These are phyloP conservation scores for Drosophila pruinosa DNA, from an alignment of 1,140 invertebrate genomes.

Conservation along the genomic window DNA sequence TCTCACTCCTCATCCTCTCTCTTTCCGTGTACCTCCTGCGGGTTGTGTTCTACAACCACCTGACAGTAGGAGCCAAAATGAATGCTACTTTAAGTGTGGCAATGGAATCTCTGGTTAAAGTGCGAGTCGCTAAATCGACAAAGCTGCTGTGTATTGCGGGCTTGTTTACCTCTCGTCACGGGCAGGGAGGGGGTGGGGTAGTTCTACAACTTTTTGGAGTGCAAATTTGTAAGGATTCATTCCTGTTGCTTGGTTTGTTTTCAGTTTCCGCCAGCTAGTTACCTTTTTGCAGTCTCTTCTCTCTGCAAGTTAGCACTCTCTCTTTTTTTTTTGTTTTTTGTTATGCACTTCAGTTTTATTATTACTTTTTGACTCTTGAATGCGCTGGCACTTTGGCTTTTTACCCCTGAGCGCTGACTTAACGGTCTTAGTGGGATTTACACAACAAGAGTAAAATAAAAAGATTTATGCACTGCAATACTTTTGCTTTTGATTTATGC, in stretches of 20 bases:
- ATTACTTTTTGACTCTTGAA: slow-evolving; percentile 40
- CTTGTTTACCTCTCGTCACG: slow-evolving; percentile 9
- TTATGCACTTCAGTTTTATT: slow-evolving; percentile 20
- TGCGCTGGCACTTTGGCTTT: slow-evolving; percentile 18
- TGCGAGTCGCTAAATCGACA: slow-evolving; percentile 14
- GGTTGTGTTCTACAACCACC: neutral
- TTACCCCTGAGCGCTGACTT: neutral
- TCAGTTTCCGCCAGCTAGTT: slow-evolving; percentile 2
- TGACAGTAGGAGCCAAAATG: slow-evolving; percentile 22
- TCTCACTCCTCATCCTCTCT: neutral
- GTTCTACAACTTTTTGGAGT: slow-evolving; percentile 19
- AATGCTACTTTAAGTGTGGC: slow-evolving; percentile 38
- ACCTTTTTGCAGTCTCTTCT: neutral
- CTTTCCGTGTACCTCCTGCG: neutral
- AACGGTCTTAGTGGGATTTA: neutral
- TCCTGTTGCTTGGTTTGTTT: slow-evolving; percentile 25
- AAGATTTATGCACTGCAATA: slow-evolving; percentile 16
- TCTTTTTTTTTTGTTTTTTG: neutral
- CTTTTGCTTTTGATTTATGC: slow-evolving; percentile 10
- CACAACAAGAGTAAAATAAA: neutral
- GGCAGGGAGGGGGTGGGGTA: neutral
- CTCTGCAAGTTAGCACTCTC: neutral
- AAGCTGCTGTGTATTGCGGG: slow-evolving; percentile 19
- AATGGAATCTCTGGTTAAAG: slow-evolving; percentile 17
- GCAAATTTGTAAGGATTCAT: slow-evolving; percentile 37